Base-by-base conservation (phyloP, 2,888 invertebrate genomes). In the Ectemnius lituratus region DNA sequence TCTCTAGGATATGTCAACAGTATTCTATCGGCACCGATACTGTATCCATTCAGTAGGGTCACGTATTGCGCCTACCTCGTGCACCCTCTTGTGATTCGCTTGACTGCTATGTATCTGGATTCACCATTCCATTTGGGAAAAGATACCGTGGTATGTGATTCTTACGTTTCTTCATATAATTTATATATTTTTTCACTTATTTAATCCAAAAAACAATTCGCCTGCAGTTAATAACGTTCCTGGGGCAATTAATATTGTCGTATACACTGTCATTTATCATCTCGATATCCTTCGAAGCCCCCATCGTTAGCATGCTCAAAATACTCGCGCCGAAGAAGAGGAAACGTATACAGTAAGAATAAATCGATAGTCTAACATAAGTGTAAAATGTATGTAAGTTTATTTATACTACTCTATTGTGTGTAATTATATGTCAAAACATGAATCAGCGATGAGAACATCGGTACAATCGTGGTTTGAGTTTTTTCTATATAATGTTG, bases 21-120 rank as follows among this genome's bases (percentile, higher is more conserved):
- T 47, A 91, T 97, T 85, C 92, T 97, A 14, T 95, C 96, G 1
- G 94, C 96, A 37, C 94, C 96, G 8, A 93, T 95, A 74, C 92
- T 97, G 69, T 97, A 97, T 91, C 97, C 97, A 70, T 95, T 97
- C 91, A 97, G 96, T 67, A 92, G 97, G 81, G 95, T 97, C 16
- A 97, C 97, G 59, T 97, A 97, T 91, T 97, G 97, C 90, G 95
- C 96, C 0, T 97, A 97, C 90, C 92, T 97, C 76, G 94, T 97
- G 75, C 97, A 97, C 91, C 97, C 97, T 0, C 94, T 97, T 67
- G 94, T 96, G 75, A 95, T 97, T 85, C 93, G 97, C 82, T 92
- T 94, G 84, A 94, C 96, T 87, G 95, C 95, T 59, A 95, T 97
- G 93, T 95, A 95, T 81, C 94, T 96, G 90, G 96, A 97, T 86